phyloP scores from a whole-genome alignment of 2,888 invertebrate species.

The Minunthozetes semirufus region DNA sequence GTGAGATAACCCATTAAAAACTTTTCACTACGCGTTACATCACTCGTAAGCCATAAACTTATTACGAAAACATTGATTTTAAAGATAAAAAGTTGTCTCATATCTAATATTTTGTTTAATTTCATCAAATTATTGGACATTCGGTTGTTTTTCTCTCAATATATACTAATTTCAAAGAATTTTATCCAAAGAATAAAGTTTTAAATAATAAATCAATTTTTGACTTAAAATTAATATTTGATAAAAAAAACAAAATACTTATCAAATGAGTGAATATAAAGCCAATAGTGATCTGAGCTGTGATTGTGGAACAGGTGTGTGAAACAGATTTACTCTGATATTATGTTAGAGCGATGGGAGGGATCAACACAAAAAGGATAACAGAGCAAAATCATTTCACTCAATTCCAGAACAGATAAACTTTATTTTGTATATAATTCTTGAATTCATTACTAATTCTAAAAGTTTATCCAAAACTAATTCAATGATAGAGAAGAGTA shows the following conservation, averaged over 20 bases:
- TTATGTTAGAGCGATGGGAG: neutral
- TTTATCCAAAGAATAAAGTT: too few relatives aligned
- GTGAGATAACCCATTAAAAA: conserved; percentile 66
- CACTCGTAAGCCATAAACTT: neutral
- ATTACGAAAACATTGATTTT: conserved; percentile 5
- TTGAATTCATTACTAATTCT: neutral
- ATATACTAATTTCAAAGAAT: too few relatives aligned
- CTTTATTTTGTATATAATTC: neutral
- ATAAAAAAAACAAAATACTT: neutral
- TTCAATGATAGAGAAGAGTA: too few relatives aligned
- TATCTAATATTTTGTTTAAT: neutral
- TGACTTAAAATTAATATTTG: too few relatives aligned
- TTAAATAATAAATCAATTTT: neutral
- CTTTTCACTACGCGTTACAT: neutral
- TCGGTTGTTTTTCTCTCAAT: neutral
- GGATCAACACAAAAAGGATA: neutral
- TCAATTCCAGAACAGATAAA: neutral
- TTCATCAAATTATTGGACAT: neutral
- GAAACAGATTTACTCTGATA: neutral
- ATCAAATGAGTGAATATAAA: neutral
- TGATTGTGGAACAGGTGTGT: conserved; percentile 13
- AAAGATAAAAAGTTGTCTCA: neutral
- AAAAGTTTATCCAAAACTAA: too few relatives aligned
- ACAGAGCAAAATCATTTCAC: neutral
- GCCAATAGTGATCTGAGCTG: neutral